phyloP scores from a whole-genome alignment of 2,888 invertebrate species.

The Amphipoea oculea region DNA sequence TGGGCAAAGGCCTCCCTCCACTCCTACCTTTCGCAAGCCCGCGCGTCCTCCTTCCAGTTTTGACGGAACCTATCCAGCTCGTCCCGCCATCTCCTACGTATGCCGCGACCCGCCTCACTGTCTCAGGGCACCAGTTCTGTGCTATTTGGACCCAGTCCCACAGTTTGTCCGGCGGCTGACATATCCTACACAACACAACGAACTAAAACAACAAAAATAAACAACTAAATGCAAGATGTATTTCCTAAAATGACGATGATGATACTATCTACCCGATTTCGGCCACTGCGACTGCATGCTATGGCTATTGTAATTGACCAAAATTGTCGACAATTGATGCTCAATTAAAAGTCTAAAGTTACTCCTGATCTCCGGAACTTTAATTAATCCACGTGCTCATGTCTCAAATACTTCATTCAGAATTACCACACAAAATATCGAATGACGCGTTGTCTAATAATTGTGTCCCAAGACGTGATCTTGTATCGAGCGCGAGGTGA shows the following conservation, averaged over 20 bases:
- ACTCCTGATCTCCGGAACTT: background rate
- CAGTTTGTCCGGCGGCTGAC: background rate
- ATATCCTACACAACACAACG: background rate
- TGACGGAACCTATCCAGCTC: no score
- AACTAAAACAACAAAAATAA: background rate
- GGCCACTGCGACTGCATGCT: background rate
- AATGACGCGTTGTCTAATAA: conserved; percentile 11
- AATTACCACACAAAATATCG: background rate
- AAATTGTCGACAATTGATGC: background rate
- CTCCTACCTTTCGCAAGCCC: no score
- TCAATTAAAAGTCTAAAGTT: background rate
- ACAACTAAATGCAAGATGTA: background rate
- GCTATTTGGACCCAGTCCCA: background rate
- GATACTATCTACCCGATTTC: background rate
- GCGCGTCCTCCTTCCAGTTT: no score
- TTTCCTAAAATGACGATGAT: no score
- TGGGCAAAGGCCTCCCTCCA: background rate
- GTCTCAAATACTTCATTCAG: conserved; percentile 15
- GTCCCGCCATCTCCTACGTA: no score
- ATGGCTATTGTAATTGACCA: background rate
- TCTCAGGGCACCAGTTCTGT: no score
- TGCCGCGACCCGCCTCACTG: no score
- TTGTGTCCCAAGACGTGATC: conserved; percentile 27
- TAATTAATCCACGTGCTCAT: background rate
- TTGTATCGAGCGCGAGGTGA: conserved; percentile 34